Percentiles rank a stretch among this genome's conserved stretches.
These are phyloP conservation scores for Pygocentrus nattereri DNA, from an alignment of 2,797 vertebrate species.

Conservation along the genomic window DNA sequence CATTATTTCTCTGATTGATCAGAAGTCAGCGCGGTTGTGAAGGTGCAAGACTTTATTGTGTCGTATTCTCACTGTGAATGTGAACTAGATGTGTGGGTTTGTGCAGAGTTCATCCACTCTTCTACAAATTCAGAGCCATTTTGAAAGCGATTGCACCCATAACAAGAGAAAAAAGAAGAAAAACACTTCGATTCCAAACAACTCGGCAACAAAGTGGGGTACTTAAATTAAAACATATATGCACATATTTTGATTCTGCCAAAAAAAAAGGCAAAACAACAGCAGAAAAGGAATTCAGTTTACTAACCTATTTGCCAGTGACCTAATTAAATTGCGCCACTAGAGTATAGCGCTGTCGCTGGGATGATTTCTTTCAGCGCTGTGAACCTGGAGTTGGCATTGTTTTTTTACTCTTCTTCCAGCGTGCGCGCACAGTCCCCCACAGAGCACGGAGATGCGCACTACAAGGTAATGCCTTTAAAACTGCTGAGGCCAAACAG, in stretches of 20 bases:
- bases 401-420: slow-evolving; percentile 47
- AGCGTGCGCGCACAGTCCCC: slow-evolving; percentile 41
- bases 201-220: slow-evolving; percentile 1
- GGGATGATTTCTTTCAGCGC: slow-evolving; percentile 50
- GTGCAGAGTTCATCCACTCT: slow-evolving; percentile 1
- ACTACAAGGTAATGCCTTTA: slow-evolving; percentile 64
- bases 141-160: background rate
- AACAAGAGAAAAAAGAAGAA: background rate
- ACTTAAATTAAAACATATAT: slow-evolving; percentile 36
- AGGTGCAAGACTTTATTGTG: background rate
- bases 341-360: slow-evolving; percentile 54
- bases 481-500: slow-evolving; percentile 67
- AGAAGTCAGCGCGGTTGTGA: background rate
- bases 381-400: slow-evolving; percentile 54
- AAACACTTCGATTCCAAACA: background rate
- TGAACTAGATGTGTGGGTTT: background rate
- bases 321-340: slow-evolving; percentile 59
- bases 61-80: background rate
- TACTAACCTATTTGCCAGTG: slow-evolving; percentile 59
- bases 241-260: slow-evolving; percentile 23
- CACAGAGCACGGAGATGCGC: slow-evolving; percentile 61
- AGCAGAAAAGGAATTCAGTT: slow-evolving; percentile 50
- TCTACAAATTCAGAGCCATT: background rate
- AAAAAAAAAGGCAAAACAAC: slow-evolving; percentile 32
- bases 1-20: background rate